A percentile compares a stretch with the other conserved stretches of the same genome.
Evolutionary conservation across 2,888 invertebrate species (phyloP).

Genomic region (Conus canariensis): DNA sequence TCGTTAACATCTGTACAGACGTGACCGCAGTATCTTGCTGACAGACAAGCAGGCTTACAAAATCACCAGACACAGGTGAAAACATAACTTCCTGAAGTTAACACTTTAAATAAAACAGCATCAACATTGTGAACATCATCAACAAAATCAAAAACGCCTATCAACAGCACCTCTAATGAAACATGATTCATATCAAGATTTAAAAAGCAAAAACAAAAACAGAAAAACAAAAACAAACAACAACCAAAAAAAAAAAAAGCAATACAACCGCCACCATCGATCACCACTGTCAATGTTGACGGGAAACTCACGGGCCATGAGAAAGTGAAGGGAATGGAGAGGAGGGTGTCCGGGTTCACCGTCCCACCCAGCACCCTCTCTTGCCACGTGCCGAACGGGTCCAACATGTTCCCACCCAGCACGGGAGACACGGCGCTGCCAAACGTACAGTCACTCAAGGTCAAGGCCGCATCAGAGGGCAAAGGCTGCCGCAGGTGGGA

Average conservation of each 20-base stretch:
- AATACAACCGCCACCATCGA: background rate
- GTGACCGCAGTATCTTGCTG: no score
- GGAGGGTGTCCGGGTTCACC: conserved; percentile 40
- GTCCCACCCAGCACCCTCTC: background rate
- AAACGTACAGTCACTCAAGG: conserved; percentile 88
- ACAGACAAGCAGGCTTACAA: no score
- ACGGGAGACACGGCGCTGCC: conserved; percentile 94
- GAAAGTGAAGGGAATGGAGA: conserved; percentile 59
- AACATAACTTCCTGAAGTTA: no score
- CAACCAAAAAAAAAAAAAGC: background rate
- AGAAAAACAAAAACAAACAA: background rate
- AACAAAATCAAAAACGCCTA: no score
- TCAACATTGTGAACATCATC: no score
- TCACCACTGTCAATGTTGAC: background rate
- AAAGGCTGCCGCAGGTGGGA: conserved; percentile 96
- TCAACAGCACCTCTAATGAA: no score
- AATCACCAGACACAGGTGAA: no score
- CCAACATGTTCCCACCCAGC: conserved; percentile 79
- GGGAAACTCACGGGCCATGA: conserved; percentile 65
- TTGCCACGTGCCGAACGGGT: conserved; percentile 38
- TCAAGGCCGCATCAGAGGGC: conserved; percentile 74
- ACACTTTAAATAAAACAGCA: no score
- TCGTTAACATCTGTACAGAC: no score
- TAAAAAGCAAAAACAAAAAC: background rate
- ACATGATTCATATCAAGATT: no score